A percentile compares a stretch with the other conserved stretches of the same genome.
phyloP scores from a whole-genome alignment of 2,113 vertebrate species.

The Chionomys nivalis region DNA sequence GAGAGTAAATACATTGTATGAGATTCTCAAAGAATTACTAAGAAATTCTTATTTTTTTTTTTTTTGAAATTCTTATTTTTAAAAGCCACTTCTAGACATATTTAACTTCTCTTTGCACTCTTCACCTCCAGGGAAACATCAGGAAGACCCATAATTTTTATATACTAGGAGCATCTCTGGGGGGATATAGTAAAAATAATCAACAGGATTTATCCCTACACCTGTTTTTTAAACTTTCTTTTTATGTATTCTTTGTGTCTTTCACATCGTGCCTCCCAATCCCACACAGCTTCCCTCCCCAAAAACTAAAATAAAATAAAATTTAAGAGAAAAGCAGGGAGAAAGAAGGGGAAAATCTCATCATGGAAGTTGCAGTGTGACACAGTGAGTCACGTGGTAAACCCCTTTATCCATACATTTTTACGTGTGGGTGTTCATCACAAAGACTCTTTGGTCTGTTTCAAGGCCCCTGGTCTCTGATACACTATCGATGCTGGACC shows the following conservation, averaged over 20 bases:
- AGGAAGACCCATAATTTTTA: slow-evolving; percentile 50
- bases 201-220: slow-evolving; percentile 41
- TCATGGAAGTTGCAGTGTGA: no score
- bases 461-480: neutral
- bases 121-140: slow-evolving; percentile 3
- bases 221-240: neutral
- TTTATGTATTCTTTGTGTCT: no score
- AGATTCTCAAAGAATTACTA: neutral
- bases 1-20: neutral
- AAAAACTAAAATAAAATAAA: no score
- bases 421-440: neutral
- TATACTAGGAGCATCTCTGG: slow-evolving; percentile 7
- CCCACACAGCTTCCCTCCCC: no score
- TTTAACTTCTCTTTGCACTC: slow-evolving; percentile 4
- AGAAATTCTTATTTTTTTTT: neutral
- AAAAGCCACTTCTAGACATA: neutral
- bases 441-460: neutral
- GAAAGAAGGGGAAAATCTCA: no score
- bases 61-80: neutral
- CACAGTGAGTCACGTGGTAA: no score
- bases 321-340: no score
- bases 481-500: neutral
- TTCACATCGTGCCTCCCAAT: no score
- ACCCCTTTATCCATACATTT: neutral
- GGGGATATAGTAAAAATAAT: slow-evolving; percentile 13